phyloP scores from a whole-genome alignment of 2,797 vertebrate genomes.

The Rhinoraja longicauda region DNA sequence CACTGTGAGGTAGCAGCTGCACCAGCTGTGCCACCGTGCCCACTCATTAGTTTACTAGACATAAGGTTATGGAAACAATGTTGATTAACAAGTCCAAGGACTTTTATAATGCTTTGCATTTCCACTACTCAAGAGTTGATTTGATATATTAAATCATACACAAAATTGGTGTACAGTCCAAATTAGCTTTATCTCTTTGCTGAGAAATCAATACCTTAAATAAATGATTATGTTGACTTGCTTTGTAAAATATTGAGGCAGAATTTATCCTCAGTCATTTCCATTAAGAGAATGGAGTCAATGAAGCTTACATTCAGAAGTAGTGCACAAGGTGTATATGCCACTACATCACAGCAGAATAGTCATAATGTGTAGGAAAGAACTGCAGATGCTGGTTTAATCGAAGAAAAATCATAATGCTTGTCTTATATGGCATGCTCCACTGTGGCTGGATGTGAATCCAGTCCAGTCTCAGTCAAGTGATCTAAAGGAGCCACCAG shows the following conservation, averaged over 20 bases:
- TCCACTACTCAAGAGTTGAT: not conserved
- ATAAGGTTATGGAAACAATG: not conserved
- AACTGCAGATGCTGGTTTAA: too few relatives aligned
- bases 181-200: not conserved
- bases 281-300: too few relatives aligned
- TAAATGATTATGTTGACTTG: not conserved
- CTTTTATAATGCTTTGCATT: not conserved
- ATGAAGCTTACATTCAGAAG: too few relatives aligned
- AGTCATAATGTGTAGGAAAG: too few relatives aligned
- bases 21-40: too few relatives aligned
- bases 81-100: not conserved
- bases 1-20: too few relatives aligned
- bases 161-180: not conserved
- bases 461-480: not conserved
- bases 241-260: not conserved
- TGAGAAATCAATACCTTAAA: not conserved
- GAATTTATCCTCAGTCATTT: too few relatives aligned
- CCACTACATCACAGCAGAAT: too few relatives aligned
- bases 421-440: not conserved
- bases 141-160: not conserved
- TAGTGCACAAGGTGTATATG: too few relatives aligned
- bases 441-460: not conserved
- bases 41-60: not conserved
- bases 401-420: too few relatives aligned
- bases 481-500: not conserved